phyloP scores from a whole-genome alignment of 2,888 invertebrate species.

The Heliconius ismenius region DNA sequence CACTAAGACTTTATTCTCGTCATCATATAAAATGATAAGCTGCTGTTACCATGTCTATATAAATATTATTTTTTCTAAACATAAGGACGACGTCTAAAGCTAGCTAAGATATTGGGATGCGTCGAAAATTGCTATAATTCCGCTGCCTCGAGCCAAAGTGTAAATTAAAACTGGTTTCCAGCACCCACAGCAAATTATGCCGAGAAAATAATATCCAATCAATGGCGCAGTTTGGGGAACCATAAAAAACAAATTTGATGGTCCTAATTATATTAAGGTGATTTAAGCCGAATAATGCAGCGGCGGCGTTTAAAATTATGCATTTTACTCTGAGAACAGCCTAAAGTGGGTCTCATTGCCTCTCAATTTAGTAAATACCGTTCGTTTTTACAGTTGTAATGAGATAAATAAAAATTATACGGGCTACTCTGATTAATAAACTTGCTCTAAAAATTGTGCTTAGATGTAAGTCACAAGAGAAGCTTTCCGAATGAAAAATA shows the following conservation, averaged over 20 bases:
- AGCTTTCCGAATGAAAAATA: not conserved
- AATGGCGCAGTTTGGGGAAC: slow-evolving; percentile 11
- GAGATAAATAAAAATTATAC: slow-evolving; percentile 35
- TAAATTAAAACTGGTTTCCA: not conserved
- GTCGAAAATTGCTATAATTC: slow-evolving; percentile 4
- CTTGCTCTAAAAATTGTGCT: not conserved
- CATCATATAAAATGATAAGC: not conserved
- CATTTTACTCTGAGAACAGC: slow-evolving; percentile 37
- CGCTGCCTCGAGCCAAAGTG: not conserved
- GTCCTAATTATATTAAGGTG: slow-evolving; percentile 13
- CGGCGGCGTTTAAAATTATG: slow-evolving; percentile 34
- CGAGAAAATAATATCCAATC: not conserved
- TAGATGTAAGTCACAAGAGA: not conserved
- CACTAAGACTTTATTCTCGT: not conserved
- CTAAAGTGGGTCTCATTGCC: slow-evolving; percentile 42
- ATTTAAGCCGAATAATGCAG: slow-evolving; percentile 38
- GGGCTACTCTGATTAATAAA: slow-evolving; percentile 25
- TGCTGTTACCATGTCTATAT: not conserved
- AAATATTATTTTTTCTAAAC: not conserved
- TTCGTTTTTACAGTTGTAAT: slow-evolving; percentile 43
- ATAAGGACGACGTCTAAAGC: not conserved
- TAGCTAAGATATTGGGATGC: not conserved
- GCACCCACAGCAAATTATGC: not conserved
- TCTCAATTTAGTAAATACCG: slow-evolving; percentile 40
- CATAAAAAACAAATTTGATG: slow-evolving; percentile 13